Evolutionary conservation across 2,888 invertebrate genomes (phyloP).

Genomic region (Hemicrepidius hirtus): DNA sequence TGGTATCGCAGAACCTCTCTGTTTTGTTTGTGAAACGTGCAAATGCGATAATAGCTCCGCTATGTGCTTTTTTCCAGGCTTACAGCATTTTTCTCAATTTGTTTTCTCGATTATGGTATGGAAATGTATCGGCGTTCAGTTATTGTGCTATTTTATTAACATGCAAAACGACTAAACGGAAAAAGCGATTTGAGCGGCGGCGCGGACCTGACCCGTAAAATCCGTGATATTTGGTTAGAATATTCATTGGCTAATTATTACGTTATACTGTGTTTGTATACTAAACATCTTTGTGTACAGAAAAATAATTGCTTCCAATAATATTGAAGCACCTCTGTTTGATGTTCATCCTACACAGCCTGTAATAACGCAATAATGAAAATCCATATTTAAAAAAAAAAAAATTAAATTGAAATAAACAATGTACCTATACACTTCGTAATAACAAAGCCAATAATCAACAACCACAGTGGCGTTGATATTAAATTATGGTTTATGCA

Average conservation of each 20-base stretch:
- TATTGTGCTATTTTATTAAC: conserved; percentile 60
- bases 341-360: no score
- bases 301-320: conserved; percentile 20
- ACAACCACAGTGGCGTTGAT: no score
- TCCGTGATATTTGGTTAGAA: conserved; percentile 53
- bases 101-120: conserved; percentile 61
- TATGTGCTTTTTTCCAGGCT: conserved; percentile 53
- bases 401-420: no score
- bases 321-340: neutral
- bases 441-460: no score
- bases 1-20: conserved; percentile 47
- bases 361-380: neutral
- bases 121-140: conserved; percentile 57
- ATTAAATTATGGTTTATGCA: no score
- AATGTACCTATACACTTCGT: no score
- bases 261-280: conserved; percentile 33
- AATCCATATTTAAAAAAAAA: no score
- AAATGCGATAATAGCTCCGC: conserved; percentile 55
- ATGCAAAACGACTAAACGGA: conserved; percentile 59
- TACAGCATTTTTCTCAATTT: conserved; percentile 60
- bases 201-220: conserved; percentile 46
- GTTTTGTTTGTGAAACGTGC: conserved; percentile 58
- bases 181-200: conserved; percentile 45
- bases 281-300: conserved; percentile 19
- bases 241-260: conserved; percentile 56